Evolutionary conservation across 2,888 invertebrate species (phyloP).

Genomic region (Eupithecia abbreviata): DNA sequence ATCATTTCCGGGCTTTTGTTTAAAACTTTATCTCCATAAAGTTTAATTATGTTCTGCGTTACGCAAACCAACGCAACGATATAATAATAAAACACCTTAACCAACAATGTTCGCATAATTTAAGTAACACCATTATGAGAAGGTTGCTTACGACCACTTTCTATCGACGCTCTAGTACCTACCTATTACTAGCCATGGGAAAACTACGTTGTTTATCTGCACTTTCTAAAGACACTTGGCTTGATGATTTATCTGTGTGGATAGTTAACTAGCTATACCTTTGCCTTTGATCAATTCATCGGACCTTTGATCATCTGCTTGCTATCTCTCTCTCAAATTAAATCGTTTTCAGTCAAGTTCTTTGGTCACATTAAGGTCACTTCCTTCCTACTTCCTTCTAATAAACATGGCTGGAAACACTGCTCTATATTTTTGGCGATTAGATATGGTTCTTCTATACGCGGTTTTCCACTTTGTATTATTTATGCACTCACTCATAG

Average conservation of each 20-base stretch:
- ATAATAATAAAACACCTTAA: constrained; percentile 13
- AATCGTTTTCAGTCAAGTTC: neutral
- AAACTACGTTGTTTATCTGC: constrained; percentile 64
- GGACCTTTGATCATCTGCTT: neutral
- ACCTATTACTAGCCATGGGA: constrained; percentile 65
- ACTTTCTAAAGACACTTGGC: constrained; percentile 46
- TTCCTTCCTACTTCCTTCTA: neutral
- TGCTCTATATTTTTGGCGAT: neutral
- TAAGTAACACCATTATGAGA: constrained; percentile 50
- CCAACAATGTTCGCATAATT: constrained; percentile 45
- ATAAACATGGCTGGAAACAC: neutral
- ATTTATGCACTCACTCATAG: neutral
- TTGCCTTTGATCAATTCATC: constrained; percentile 6
- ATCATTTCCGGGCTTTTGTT: constrained; percentile 9
- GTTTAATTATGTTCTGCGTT: constrained; percentile 10
- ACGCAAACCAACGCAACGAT: constrained; percentile 15
- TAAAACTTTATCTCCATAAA: neutral
- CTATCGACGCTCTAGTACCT: constrained; percentile 48
- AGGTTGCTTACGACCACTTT: constrained; percentile 67
- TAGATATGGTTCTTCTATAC: neutral
- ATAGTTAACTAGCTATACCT: neutral
- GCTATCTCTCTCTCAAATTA: neutral
- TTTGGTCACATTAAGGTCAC: neutral
- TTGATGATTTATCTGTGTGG: constrained; percentile 19
- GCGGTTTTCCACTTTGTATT: neutral